Conservation (phyloP, 1,140 invertebrate genomes). For the Zaprionus taronus region DNA sequence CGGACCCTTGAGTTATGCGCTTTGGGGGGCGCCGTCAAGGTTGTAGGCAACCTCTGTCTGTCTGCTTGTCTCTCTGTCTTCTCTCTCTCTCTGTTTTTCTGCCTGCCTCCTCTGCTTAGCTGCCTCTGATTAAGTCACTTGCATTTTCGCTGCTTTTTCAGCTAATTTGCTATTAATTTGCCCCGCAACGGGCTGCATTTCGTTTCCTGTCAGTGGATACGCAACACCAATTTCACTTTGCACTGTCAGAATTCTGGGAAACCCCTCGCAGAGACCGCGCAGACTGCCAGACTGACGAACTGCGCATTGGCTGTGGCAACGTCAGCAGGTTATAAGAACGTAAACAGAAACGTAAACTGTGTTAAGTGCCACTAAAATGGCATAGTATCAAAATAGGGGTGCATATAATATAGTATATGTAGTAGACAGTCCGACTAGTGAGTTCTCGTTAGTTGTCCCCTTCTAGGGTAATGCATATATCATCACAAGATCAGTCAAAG, state of each 20-base stretch:
- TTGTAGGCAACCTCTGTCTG: conserved; percentile 42
- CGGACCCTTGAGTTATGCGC: conserved; percentile 61
- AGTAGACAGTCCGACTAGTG: too few relatives aligned
- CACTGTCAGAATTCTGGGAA: conserved; percentile 71
- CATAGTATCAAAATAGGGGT: too few relatives aligned
- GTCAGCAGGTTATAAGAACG: conserved; percentile 24
- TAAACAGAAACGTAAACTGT: background rate
- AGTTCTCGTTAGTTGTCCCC: too few relatives aligned
- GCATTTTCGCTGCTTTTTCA: conserved; percentile 66
- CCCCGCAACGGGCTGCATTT: conserved; percentile 47
- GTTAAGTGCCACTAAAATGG: background rate
- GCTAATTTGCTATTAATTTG: conserved; percentile 79
- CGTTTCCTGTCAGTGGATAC: conserved; percentile 63
- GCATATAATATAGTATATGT: too few relatives aligned
- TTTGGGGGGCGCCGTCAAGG: conserved; percentile 71
- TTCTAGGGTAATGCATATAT: too few relatives aligned
- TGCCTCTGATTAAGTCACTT: conserved; percentile 72
- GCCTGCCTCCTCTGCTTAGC: background rate
- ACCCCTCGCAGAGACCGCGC: conserved; percentile 38
- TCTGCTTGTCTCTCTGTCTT: background rate
- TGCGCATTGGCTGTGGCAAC: conserved; percentile 3
- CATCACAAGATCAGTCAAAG: too few relatives aligned
- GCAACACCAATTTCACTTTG: conserved; percentile 30
- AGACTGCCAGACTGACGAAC: conserved; percentile 14
- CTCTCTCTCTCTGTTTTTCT: background rate